A percentile compares a stretch with the other conserved stretches of the same genome.
Evolutionary conservation across 2,113 vertebrate species (phyloP).

Genomic region (Prionailurus viverrinus): DNA sequence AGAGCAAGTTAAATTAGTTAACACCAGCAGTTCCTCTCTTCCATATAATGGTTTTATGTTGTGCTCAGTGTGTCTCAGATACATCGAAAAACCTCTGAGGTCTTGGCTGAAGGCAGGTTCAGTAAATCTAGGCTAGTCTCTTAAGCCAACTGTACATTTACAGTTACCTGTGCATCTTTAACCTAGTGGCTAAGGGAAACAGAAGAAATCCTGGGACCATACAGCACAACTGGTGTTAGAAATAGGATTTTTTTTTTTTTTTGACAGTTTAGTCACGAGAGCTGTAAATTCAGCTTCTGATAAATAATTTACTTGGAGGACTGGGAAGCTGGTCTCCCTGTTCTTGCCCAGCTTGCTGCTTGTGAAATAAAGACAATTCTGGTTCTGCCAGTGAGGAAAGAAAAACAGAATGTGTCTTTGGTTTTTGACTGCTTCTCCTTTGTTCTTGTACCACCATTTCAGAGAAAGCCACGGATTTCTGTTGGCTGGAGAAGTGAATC

Average conservation of each 20-base stretch:
- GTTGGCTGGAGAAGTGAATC: neutral
- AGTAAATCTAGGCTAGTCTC: slow-evolving; percentile 3
- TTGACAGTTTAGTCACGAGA: slow-evolving; percentile 50
- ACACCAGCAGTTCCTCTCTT: neutral
- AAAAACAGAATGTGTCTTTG: neutral
- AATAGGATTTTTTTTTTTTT: neutral
- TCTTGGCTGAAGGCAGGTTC: neutral
- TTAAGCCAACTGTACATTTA: neutral
- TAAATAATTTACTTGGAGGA: slow-evolving; percentile 71
- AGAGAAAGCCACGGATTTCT: neutral
- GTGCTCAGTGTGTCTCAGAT: neutral
- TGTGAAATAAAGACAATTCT: slow-evolving; percentile 56
- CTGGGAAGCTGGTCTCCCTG: slow-evolving; percentile 47
- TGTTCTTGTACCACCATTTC: neutral
- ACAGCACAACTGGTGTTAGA: neutral
- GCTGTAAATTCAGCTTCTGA: slow-evolving; percentile 52
- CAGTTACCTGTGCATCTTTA: neutral
- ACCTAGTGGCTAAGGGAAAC: slow-evolving; percentile 28
- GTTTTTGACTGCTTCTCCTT: neutral
- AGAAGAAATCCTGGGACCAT: neutral
- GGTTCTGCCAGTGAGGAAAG: slow-evolving; percentile 39
- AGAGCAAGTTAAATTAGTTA: neutral
- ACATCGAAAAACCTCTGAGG: neutral
- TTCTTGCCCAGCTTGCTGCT: slow-evolving; percentile 57
- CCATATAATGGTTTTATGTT: neutral